Evolutionary conservation across 2,888 invertebrate genomes (phyloP), one percentile per base, ranked within the genome.

Genomic region (Perithous albicinctus): DNA sequence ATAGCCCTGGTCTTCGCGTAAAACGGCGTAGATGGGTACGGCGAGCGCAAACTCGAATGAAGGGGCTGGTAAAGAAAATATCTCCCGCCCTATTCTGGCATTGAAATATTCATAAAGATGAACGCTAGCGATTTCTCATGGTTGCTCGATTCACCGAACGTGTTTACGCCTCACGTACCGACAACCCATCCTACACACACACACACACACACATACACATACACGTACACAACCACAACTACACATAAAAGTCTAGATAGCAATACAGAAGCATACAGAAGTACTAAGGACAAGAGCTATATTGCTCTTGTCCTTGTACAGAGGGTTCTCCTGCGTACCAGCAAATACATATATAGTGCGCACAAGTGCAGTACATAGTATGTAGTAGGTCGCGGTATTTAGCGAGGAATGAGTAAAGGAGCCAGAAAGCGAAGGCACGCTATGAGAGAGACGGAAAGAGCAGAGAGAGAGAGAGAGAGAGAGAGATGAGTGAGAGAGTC

Each of bases 71-170:
- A 66, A 72, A 80, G 63, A 59, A 77, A 81, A 61, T 73, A 10
- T 1, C 10, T 12, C 66, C 66, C 7, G n/a, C n/a, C 56, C 26
- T 41, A 29, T 72, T 54, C 66, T 54, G 54, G 41, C 78, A 81
- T 81, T 81, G 81, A 81, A 81, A 81, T 81, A 81, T 81, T 81
- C 81, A 81, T 81, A 74, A 81, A 81, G 78, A 78, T 48, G 78
- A 63, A 77, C 78, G 78, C 78, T 64, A 48, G 74, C 78, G 81
- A 81, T 81, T 81, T 81, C 56, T 81, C 81, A 81, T 78, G 81
- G 78, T 64, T 67, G 26, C 74, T 78, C 74, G 81, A 81, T 74
- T 73, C 73, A 72, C 76, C 73, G 72, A 63, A 46, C 77, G 72
- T 81, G 77, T 81, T 77, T 81, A 77, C 77, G 66, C 59, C n/a